Base-by-base conservation (phyloP, 1,140 invertebrate genomes). In the Mesaphorura yosii region DNA sequence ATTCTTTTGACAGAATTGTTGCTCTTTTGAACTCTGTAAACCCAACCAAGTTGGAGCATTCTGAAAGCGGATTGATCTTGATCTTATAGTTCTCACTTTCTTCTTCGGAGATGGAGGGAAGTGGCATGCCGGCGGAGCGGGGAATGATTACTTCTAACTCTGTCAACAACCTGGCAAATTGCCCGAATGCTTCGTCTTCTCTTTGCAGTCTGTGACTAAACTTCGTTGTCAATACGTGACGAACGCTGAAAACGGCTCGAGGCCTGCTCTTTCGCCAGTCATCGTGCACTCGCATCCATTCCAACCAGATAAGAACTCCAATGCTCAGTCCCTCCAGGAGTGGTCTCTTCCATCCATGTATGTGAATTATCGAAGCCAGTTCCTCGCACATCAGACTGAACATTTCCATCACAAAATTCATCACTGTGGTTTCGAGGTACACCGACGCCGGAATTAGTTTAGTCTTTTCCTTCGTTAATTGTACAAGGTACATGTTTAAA, bases 321-420 rank as follows among this genome's bases (percentile, higher is more conserved):
- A 45, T 29, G 0, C 46, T 4, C 17, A 31, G 22, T 0, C 44
- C n/a, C 12, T 27, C 29, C 28, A 60, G 17, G 14, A 39, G 15
- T 4, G 23, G 42, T 31, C 51, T 37, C 12, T 60, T 28, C 59
- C 59, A 60, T 15, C 55, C 41, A 1, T 41, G 40, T 2, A 47
- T 15, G 1, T 37, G 12, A 20, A 53, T 34, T 1, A 40, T 14
- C 27, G 38, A 6, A 1, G 0, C 6, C 15, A 57, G 15, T 15
- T 37, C 7, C 25, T 57, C 50, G 1, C n/a, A 31, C 0, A 57
- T n/a, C 0, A 56, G 1, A 6, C 29, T 25, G 20, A 56, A 40
- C 39, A 60, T 40, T 37, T 60, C 54, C 7, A 60, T 10, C 22
- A 44, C 48, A 28, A 57, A 53, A 0, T 31, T n/a, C 5, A 52